Base-by-base conservation (phyloP, 2,113 vertebrate species). In the Phalacrocorax aristotelis region DNA sequence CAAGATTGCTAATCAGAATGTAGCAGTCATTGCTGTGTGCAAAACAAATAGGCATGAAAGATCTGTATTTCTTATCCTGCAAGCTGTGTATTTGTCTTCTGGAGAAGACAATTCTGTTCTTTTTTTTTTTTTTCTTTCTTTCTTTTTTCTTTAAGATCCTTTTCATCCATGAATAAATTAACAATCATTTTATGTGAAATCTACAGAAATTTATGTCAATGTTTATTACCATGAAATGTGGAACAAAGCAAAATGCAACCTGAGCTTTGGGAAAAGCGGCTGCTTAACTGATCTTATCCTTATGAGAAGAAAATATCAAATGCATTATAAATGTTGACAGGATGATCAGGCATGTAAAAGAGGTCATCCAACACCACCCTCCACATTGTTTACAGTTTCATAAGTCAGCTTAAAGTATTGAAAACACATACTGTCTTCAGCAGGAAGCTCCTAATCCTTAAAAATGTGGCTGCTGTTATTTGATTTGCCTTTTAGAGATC, bases 371-470 rank as follows among this genome's bases (percentile, higher is more conserved):
- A 55, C 65, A 93, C 54, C 64, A 76, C 78, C 76, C 51, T 95
- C 54, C 74, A 52, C 90, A 79, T 80, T 97, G 80, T 96, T 98
- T 94, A 94, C 83, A 57, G 86, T 69, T 91, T 94, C 22, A 15
- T 86, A 91, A 96, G 86, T 94, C 92, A 92, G 96, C 95, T 97
- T 97, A 96, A 97, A 94, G 96, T 95, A 96, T 93, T 95, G 96
- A 97, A 96, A 96, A 91, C 64, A 87, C 69, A 88, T 48, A 89
- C 69, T 80, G 89, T 95, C 95, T 91, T 95, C 89, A 66, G 87
- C 57, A 87, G 95, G 91, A 97, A 97, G 83, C 87, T 89, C 87
- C 82, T 96, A 97, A 96, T 97, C 94, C 95, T 96, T 90, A 83
- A 88, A 97, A 97, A 94, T 94, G 96, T 94, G 66, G 30, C 79